Base-by-base conservation (phyloP, 2,113 vertebrate genomes). In the Mesembrinibis cayennensis region DNA sequence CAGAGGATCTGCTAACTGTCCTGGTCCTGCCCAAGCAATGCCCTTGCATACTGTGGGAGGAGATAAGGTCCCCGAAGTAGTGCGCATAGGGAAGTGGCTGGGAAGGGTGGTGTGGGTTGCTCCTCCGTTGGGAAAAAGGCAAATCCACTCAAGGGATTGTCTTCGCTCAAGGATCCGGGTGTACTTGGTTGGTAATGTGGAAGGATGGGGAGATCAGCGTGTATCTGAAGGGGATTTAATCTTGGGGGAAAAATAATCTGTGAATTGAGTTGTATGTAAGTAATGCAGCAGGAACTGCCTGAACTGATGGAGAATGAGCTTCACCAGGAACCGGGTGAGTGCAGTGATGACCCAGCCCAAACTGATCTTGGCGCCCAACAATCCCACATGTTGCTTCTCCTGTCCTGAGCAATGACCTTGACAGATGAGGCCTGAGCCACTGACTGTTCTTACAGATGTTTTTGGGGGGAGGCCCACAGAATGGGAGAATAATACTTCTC, bases 91-190 rank as follows among this genome's bases (percentile, higher is more conserved):
- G n/a, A 62, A n/a, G 40, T 62, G 26, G 4, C 70, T 62, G n/a
- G 47, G 26, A 76, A 63, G 42, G 42, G 22, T 18, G 14, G 13
- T 7, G 13, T 27, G n/a, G 15, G 15, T 56, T 70, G 30, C 19
- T 76, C 7, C 30, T 92, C n/a, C 42, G 13, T 62, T 67, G 19
- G 67, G 62, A 69, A 76, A 73, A 92, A 69, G 55, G 27, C 62
- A 77, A 76, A 56, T 9, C 49, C 29, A 23, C 9, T 70, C 8
- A 12, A 32, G 22, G 55, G 32, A 82, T 34, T 76, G 32, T 63
- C 20, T 77, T 87, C 0, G 1, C 44, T 71, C 63, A 50, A 82
- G 56, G 20, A 19, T n/a, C 10, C 0, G 2, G 32, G 21, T 36
- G 14, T 38, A 25, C 29, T 66, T 73, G 22, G 25, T 81, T 34